phyloP scores from a whole-genome alignment of 2,797 vertebrate species.

The Anabas testudineus region DNA sequence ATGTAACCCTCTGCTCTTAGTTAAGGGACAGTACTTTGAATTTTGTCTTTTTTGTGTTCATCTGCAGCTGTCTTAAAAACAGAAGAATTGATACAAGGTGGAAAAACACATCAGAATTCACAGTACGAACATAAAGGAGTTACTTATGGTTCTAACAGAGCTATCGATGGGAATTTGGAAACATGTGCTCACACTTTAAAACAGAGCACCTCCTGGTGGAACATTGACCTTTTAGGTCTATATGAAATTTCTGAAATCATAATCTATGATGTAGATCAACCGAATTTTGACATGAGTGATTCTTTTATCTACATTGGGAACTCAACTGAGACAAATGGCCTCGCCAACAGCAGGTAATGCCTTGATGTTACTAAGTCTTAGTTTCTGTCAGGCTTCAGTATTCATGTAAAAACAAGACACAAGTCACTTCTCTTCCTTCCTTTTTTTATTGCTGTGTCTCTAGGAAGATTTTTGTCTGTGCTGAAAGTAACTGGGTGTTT shows the following conservation, averaged over 20 bases:
- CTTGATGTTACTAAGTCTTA: constrained; percentile 3
- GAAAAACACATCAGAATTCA: constrained; percentile 16
- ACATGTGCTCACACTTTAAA: accelerated
- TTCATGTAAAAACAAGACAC: not conserved
- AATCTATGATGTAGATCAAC: accelerated
- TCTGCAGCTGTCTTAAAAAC: not conserved
- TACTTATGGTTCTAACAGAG: accelerated
- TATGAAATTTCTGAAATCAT: constrained; percentile 4
- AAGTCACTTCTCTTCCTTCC: no score
- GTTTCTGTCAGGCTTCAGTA: not conserved
- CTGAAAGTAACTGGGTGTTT: not conserved
- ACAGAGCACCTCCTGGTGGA: accelerated
- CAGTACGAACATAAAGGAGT: accelerated
- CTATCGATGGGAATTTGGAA: accelerated
- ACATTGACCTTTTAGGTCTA: constrained; percentile 22
- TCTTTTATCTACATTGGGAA: constrained; percentile 25
- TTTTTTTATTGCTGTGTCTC: no score
- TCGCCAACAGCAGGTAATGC: not conserved
- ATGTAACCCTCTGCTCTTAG: not conserved
- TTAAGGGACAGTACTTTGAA: not conserved
- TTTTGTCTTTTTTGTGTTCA: not conserved
- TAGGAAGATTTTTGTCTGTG: no score
- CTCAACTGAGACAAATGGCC: not conserved
- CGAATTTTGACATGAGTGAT: accelerated
- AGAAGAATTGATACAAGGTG: accelerated